These are phyloP conservation scores for Drosophila neocordata DNA, from an alignment of 1,140 invertebrate species.

Conservation along the genomic window DNA sequence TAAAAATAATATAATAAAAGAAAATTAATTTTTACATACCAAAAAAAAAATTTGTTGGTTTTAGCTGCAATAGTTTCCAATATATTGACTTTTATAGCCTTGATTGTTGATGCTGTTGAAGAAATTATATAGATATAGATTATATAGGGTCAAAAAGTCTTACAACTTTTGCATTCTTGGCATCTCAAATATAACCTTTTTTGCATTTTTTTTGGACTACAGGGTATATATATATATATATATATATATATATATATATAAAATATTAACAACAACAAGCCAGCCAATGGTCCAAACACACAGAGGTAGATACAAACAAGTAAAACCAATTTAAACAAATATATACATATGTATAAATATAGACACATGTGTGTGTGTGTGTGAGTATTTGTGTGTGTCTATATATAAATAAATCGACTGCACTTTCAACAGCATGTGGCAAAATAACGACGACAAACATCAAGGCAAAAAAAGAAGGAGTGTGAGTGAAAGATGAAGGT, in stretches of 20 bases:
- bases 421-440: constrained; percentile 66
- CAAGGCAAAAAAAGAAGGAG: constrained; percentile 14
- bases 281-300: neutral
- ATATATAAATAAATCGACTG: constrained; percentile 66
- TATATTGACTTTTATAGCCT: too few species aligned
- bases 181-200: too few species aligned
- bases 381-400: constrained; percentile 19
- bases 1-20: too few species aligned
- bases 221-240: neutral
- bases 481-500: constrained; percentile 6
- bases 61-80: too few species aligned
- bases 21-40: too few species aligned
- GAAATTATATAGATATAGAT: too few species aligned
- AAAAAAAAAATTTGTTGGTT: too few species aligned
- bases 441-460: constrained; percentile 35
- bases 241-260: too few species aligned
- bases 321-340: constrained; percentile 50
- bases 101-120: too few species aligned
- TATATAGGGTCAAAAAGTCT: too few species aligned
- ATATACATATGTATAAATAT: neutral
- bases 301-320: constrained; percentile 25
- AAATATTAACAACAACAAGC: constrained; percentile 1
- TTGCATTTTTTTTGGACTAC: too few species aligned
- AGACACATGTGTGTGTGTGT: constrained; percentile 6
- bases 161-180: too few species aligned